Evolutionary conservation across 2,113 vertebrate genomes (phyloP).

Genomic region (Erpornis zantholeuca): DNA sequence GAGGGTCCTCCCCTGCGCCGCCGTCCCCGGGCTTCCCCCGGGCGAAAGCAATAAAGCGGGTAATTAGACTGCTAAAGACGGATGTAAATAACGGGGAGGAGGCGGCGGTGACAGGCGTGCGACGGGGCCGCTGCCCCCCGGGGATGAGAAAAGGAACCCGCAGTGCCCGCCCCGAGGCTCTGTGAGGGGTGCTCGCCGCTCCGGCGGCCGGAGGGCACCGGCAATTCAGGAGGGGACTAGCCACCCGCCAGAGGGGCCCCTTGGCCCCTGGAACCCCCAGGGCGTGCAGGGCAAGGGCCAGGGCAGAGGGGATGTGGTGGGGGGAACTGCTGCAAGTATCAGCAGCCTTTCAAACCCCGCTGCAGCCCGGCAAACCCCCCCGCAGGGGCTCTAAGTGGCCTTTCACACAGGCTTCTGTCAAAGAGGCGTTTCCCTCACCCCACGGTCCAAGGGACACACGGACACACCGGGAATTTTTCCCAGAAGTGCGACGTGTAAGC

Average conservation of each 20-base stretch:
- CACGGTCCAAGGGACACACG: accelerated
- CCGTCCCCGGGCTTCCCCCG: conserved; percentile 87
- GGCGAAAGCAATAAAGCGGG: conserved; percentile 99
- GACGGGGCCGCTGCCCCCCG: conserved; percentile 85
- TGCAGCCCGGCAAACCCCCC: background rate
- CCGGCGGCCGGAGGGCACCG: background rate
- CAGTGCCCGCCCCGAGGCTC: conserved; percentile 78
- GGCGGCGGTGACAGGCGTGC: conserved; percentile 93
- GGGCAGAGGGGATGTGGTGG: background rate
- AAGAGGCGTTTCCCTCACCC: accelerated
- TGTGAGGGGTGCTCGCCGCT: background rate
- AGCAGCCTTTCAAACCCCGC: background rate
- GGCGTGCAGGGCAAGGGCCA: no score
- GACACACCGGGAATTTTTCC: background rate
- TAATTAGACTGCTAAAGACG: conserved; percentile 99
- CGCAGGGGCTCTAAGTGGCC: accelerated
- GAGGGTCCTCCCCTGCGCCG: conserved; percentile 84
- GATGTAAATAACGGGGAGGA: conserved; percentile 99
- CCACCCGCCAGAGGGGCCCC: background rate
- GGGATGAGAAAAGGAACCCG: conserved; percentile 80
- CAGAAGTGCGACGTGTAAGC: accelerated
- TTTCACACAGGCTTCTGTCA: background rate
- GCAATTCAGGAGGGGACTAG: background rate
- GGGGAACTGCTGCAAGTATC: accelerated
- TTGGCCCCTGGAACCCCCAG: background rate